phyloP scores from a whole-genome alignment of 2,113 vertebrate species.

The Ibidorhyncha struthersii region DNA sequence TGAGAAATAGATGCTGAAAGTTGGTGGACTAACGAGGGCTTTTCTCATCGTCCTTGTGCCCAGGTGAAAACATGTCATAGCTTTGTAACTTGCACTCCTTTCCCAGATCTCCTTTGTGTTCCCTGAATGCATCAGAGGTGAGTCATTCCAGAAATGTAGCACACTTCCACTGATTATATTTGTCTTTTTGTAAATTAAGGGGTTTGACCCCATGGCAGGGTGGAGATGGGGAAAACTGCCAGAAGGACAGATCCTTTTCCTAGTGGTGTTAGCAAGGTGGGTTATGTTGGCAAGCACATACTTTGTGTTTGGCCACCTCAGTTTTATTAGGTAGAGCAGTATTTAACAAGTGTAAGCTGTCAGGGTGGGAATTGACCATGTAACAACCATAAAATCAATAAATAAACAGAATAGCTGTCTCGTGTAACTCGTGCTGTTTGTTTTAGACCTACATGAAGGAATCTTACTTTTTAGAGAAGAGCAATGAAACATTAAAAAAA shows the following conservation, averaged over 20 bases:
- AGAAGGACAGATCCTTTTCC: neutral
- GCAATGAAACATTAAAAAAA: neutral
- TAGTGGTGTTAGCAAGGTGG: neutral
- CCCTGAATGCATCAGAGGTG: neutral
- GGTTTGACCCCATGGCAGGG: neutral
- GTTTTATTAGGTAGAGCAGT: neutral
- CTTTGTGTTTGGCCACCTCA: rapidly evolving
- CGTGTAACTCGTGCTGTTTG: neutral
- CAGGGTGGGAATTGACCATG: neutral
- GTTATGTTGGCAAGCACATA: neutral
- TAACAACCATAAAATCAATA: neutral
- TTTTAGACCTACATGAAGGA: neutral
- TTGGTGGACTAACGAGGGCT: rapidly evolving
- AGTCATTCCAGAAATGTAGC: neutral
- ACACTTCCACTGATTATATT: rapidly evolving
- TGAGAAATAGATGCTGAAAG: neutral
- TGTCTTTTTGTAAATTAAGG: neutral
- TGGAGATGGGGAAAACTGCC: neutral
- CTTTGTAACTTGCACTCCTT: neutral
- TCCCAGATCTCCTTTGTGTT: rapidly evolving
- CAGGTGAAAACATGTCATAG: rapidly evolving
- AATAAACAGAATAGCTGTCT: neutral
- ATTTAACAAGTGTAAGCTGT: neutral
- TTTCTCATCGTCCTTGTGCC: neutral
- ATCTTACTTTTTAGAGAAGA: neutral